Percentiles rank a stretch among this genome's conserved stretches.
phyloP scores from a whole-genome alignment of 2,888 invertebrate species.

The Callyntrura sp. region DNA sequence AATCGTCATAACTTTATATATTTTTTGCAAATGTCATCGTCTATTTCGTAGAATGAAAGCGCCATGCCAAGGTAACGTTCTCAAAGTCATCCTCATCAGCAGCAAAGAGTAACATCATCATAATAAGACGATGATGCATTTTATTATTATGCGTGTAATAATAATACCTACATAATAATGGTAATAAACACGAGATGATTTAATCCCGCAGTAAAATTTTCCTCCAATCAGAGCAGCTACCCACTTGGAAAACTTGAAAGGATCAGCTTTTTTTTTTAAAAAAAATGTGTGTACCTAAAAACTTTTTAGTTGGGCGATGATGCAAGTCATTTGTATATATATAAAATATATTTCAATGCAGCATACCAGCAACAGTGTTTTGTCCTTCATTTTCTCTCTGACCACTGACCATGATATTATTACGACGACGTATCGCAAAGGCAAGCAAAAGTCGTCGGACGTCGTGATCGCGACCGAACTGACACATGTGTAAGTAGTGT shows the following conservation, averaged over 20 bases:
- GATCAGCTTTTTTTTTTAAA: neutral
- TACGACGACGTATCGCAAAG: neutral
- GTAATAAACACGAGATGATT: neutral
- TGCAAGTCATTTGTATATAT: too few relatives aligned
- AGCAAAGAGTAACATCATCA: neutral
- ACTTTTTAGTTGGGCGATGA: neutral
- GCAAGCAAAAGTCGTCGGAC: neutral
- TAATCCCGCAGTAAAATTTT: slow-evolving; percentile 23
- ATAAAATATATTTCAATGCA: neutral
- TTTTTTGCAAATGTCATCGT: slow-evolving; percentile 60
- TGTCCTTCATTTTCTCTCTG: slow-evolving; percentile 25
- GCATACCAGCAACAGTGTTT: neutral
- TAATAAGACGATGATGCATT: neutral
- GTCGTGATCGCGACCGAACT: neutral
- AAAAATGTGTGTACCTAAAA: neutral
- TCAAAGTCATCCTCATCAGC: neutral
- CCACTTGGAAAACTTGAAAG: too few relatives aligned
- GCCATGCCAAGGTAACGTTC: slow-evolving; percentile 42
- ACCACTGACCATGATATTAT: slow-evolving; percentile 22
- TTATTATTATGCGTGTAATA: neutral
- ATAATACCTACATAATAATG: neutral
- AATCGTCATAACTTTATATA: neutral
- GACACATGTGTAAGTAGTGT: too few relatives aligned
- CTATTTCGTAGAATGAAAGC: slow-evolving; percentile 8
- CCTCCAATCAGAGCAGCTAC: too few relatives aligned